A percentile compares a stretch with the other conserved stretches of the same genome.
Conservation (phyloP, 2,888 invertebrate genomes). For the Anorthoa munda region DNA sequence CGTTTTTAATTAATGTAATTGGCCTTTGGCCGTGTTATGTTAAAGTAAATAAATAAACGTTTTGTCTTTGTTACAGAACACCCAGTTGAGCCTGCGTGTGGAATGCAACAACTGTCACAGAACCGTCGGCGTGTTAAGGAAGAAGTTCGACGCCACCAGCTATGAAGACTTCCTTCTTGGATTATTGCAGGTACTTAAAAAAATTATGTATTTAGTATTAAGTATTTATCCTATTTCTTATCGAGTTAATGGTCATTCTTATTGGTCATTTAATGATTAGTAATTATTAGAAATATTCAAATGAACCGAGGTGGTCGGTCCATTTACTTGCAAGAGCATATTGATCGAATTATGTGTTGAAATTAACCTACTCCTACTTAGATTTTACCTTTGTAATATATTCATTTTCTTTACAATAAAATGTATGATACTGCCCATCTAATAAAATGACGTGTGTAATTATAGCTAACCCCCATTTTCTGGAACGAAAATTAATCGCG, state of each 20-base stretch:
- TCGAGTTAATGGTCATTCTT: no score
- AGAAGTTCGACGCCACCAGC: slow-evolving; percentile 89
- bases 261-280: background rate
- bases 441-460: background rate
- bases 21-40: no score
- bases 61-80: slow-evolving; percentile 75
- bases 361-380: no score
- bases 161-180: slow-evolving; percentile 91
- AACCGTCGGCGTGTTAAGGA: slow-evolving; percentile 88
- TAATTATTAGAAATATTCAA: background rate
- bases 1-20: no score
- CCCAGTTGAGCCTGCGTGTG: slow-evolving; percentile 72
- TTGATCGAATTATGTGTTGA: background rate
- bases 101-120: slow-evolving; percentile 88
- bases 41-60: no score
- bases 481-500: no score
- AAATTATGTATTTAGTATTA: no score
- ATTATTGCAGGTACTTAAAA: slow-evolving; percentile 86
- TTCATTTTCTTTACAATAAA: background rate
- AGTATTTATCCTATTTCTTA: background rate
- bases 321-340: background rate
- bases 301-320: background rate
- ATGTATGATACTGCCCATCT: background rate
- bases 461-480: no score
- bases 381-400: background rate